Base-by-base conservation (phyloP, 2,797 vertebrate species). In the Aulostomus chinensis region DNA sequence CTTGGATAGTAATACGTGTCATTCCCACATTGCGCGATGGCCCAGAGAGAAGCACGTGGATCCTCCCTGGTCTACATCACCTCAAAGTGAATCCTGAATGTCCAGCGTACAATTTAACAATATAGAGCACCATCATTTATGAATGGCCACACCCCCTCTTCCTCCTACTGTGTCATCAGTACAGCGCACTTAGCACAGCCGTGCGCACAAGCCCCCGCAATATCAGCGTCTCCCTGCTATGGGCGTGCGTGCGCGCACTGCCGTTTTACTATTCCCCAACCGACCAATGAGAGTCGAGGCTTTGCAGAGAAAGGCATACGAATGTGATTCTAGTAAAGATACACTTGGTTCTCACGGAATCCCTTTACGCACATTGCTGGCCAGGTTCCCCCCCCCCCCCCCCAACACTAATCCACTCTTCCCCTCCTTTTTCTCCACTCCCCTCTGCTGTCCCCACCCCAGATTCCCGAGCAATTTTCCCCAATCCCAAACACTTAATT, bases 401-500 rank as follows among this genome's bases (percentile, higher is more conserved):
- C 10, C 18, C 15, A 73, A 73, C 72, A 68, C 80, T 83, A 81
- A 83, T 81, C 78, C 77, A 81, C 81, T 80, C 81, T 73, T 80
- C 78, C 78, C 73, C 63, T 84, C 71, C 72, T 68, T 76, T 80
- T 73, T 70, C 73, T 72, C 68, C 66, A 77, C 68, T 71, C 81
- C 74, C 73, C 80, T 71, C 72, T 69, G 50, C 78, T 78, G 82
- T 88, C 86, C 83, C 88, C 83, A 84, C 87, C 85, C 79, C 81
- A 79, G 74, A 79, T 84, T 81, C 81, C 81, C 81, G 73, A 83
- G 70, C 89, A 89, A 86, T 86, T 86, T 82, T 53, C 80, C 86
- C 69, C 88, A 86, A 89, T 90, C 89, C 88, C 83, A 81, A 89
- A 89, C 91, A 91, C 92, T 92, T 95, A 94, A 96, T 96, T 95